A percentile compares a stretch with the other conserved stretches of the same genome.
Conservation (phyloP, 37 sponge, comb jelly and placozoan genomes). For the Eunapius fragilis region DNA sequence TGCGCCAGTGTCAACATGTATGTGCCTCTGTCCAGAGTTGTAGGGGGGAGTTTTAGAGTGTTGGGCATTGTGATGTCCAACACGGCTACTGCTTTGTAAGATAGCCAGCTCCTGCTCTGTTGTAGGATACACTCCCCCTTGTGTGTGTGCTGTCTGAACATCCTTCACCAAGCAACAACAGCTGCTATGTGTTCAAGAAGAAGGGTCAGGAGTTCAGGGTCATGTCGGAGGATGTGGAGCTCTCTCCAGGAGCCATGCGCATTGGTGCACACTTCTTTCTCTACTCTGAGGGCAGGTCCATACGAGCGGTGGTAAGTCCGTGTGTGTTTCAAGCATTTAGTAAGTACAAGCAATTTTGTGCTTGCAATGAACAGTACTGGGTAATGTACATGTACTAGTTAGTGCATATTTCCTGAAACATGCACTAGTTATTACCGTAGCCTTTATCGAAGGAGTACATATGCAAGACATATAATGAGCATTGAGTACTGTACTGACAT, state of each 20-base stretch:
- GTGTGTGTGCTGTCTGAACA: not conserved
- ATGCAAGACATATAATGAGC: no score
- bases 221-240: not conserved
- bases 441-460: no score
- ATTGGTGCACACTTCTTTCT: not conserved
- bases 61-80: not conserved
- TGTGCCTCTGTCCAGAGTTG: not conserved
- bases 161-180: not conserved
- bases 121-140: not conserved
- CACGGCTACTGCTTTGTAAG: not conserved
- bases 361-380: no score
- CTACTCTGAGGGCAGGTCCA: not conserved
- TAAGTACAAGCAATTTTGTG: no score
- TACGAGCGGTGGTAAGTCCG: not conserved
- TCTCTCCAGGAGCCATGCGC: not conserved
- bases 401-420: no score
- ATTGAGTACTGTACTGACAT: no score
- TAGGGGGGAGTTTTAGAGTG: not conserved
- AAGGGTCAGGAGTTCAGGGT: not conserved
- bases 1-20: not conserved
- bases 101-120: not conserved
- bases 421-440: no score
- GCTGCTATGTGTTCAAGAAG: not conserved
- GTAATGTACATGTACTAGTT: no score
- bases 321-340: no score